Evolutionary conservation across 2,797 vertebrate genomes (phyloP), one percentile per base, ranked within the genome.

Genomic region (Cygnus olor): DNA sequence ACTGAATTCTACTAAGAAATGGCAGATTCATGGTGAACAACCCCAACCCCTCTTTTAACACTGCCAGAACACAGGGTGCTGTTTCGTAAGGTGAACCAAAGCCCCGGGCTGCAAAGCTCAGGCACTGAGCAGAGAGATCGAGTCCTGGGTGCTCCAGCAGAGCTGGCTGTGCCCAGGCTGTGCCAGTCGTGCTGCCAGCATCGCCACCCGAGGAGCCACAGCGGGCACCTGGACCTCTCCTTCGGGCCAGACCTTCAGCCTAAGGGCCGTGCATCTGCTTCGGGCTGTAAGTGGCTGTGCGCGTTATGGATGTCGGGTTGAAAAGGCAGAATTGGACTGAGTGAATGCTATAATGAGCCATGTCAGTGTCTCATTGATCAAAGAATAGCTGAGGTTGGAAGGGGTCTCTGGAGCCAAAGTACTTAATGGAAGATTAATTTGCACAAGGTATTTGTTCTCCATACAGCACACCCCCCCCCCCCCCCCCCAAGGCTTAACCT

Each of bases 81-180:
- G 25, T 17, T 71, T 66, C 5, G 2, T 3, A 54, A 49, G 15
- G 66, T 3, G 4, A 85, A 61, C 7, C 22, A 9, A 82, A 88
- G 57, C 28, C 25, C 12, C 10, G 3, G 13, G 20, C 61, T 70
- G 76, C 61, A 56, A 54, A 58, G 56, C 69, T 44, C 12, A 21
- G 71, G 51, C 17, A 28, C 44, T 49, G 25, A 27, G 14, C 40
- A 58, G 18, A 60, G 25, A 18, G 28, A 57, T 73, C 13, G 64
- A 73, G 21, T 30, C 44, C 45, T 8, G 30, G n/a, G 12, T 20
- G 54, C 30, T 45, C n/a, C 9, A 61, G 64, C 42, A 42, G n/a
- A 54, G 44, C 14, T 53, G 21, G 0, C 28, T 56, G 0, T 36
- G 57, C 51, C 8, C 60, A 56, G 0, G 4, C 32, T 49, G 11